Conservation (phyloP, 1,140 invertebrate species). For the Plodia interpunctella region DNA sequence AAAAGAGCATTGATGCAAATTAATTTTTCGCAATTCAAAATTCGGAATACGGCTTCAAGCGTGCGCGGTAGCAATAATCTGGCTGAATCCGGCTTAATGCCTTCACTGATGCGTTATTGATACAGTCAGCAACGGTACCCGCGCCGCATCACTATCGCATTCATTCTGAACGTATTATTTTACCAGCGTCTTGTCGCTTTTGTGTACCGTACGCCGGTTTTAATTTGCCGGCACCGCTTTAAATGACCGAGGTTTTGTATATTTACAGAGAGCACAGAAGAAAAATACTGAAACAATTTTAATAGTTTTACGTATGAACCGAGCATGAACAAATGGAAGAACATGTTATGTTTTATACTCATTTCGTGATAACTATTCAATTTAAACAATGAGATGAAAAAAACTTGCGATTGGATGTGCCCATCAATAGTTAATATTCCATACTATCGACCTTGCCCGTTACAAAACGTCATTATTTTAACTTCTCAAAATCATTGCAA, state of each 20-base stretch:
- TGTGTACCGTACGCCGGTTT: background rate
- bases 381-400: too few relatives aligned
- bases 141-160: background rate
- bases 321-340: too few relatives aligned
- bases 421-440: too few relatives aligned
- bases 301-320: too few relatives aligned
- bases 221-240: background rate
- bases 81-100: constrained; percentile 6
- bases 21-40: background rate
- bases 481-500: too few relatives aligned
- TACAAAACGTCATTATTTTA: too few relatives aligned
- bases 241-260: background rate
- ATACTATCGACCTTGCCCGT: too few relatives aligned
- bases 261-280: too few relatives aligned
- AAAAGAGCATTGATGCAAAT: background rate
- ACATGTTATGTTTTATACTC: too few relatives aligned
- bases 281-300: too few relatives aligned
- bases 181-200: background rate
- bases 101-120: constrained; percentile 5
- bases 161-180: constrained; percentile 4
- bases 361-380: too few relatives aligned
- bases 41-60: background rate
- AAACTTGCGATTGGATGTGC: too few relatives aligned
- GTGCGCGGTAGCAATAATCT: constrained; percentile 3
- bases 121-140: constrained; percentile 1